phyloP scores from a whole-genome alignment of 2,797 vertebrate genomes.

The Luscinia luscinia region DNA sequence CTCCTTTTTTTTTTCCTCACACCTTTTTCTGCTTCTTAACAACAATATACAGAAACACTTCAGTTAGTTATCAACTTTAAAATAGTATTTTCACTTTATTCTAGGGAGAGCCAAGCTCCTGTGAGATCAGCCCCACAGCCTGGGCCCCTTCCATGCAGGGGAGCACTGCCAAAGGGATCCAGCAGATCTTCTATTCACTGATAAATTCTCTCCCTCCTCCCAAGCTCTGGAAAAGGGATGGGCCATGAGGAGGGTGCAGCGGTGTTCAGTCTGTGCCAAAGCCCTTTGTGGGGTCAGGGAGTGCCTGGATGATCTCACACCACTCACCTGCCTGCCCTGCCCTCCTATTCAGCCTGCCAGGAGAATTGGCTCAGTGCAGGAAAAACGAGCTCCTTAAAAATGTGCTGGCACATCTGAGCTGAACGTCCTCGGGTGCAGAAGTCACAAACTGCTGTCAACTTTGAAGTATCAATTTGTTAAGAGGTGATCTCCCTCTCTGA shows the following conservation, averaged over 20 bases:
- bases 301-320: slow-evolving; percentile 27
- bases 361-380: neutral
- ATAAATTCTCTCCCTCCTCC: neutral
- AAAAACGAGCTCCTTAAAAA: slow-evolving; percentile 9
- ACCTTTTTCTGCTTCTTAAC: too few species aligned
- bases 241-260: neutral
- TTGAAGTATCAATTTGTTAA: neutral
- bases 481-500: neutral
- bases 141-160: neutral
- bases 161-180: neutral
- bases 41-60: too few species aligned
- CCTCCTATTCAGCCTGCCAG: neutral
- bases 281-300: neutral
- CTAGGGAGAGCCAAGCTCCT: neutral
- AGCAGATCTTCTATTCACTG: neutral
- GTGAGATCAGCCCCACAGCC: neutral
- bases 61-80: too few species aligned
- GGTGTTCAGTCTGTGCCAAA: neutral
- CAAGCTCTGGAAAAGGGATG: neutral
- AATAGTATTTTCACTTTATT: too few species aligned
- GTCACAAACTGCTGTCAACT: neutral
- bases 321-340: neutral
- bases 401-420: neutral
- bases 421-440: neutral
- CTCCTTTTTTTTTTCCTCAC: too few species aligned